These are phyloP conservation scores for Gallinago media DNA, from an alignment of 2,113 vertebrate species.

Conservation along the genomic window DNA sequence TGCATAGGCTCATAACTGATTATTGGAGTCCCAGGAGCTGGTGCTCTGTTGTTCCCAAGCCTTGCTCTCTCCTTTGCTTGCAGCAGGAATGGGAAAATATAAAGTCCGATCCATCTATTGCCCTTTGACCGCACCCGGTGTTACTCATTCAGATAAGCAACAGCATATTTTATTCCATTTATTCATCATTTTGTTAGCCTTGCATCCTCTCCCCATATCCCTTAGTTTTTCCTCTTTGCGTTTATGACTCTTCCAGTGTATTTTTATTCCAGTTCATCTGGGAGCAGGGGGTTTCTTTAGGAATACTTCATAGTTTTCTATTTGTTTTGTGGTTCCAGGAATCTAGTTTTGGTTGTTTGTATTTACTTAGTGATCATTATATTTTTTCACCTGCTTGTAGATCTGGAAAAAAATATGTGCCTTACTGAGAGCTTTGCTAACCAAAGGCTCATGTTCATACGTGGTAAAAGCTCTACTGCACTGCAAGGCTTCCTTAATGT, in stretches of 20 bases:
- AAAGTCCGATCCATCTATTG: not conserved
- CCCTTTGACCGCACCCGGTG: not conserved
- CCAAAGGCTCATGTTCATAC: not conserved
- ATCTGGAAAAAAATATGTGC: not conserved
- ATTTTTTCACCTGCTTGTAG: not conserved
- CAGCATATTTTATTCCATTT: not conserved
- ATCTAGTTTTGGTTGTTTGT: not conserved
- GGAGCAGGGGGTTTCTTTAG: not conserved
- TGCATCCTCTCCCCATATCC: not conserved
- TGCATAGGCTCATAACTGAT: not conserved
- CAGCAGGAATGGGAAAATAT: not conserved
- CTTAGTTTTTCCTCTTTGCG: not conserved
- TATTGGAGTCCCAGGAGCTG: not conserved
- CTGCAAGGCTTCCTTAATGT: not conserved
- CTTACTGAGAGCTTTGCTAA: not conserved
- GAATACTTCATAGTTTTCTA: not conserved
- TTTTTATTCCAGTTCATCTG: not conserved
- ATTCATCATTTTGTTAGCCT: not conserved
- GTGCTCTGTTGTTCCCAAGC: not conserved
- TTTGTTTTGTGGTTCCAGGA: not conserved
- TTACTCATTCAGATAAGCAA: not conserved
- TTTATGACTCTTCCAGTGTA: not conserved
- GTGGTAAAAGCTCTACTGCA: not conserved
- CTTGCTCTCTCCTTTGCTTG: not conserved
- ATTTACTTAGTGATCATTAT: not conserved